Conservation (phyloP, 2,888 invertebrate genomes). For the Pilophorus perplexus region DNA sequence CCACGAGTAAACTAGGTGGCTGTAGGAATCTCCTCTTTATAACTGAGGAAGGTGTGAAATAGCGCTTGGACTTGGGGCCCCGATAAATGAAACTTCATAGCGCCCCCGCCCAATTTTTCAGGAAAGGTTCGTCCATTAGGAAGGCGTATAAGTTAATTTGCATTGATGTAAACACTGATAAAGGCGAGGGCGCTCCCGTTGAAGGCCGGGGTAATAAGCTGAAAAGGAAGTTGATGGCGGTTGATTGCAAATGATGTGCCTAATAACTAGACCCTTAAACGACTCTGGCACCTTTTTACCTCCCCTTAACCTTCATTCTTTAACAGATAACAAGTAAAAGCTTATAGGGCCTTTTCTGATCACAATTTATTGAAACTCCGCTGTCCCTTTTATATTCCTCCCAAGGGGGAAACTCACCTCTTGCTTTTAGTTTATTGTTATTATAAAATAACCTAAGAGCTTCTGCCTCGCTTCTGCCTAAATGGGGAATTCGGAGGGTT, state of each 20-base stretch:
- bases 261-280: constrained; percentile 43
- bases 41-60: no score
- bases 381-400: constrained; percentile 25
- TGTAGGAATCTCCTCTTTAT: no score
- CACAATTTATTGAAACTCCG: constrained; percentile 42
- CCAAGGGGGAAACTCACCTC: neutral
- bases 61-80: no score
- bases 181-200: constrained; percentile 27
- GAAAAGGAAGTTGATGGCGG: constrained; percentile 29
- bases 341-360: constrained; percentile 31
- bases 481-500: neutral
- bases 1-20: no score
- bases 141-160: constrained; percentile 44
- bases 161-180: constrained; percentile 43
- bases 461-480: neutral
- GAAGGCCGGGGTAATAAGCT: constrained; percentile 25
- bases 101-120: no score
- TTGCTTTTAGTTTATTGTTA: constrained; percentile 43
- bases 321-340: constrained; percentile 43
- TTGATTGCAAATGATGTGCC: constrained; percentile 46
- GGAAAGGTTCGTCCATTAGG: constrained; percentile 8
- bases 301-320: no score
- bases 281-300: constrained; percentile 9
- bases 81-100: no score
- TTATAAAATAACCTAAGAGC: constrained; percentile 41